Evolutionary conservation across 2,888 invertebrate species (phyloP), one percentile per base, ranked within the genome.

Genomic region (Lamproptera curius): DNA sequence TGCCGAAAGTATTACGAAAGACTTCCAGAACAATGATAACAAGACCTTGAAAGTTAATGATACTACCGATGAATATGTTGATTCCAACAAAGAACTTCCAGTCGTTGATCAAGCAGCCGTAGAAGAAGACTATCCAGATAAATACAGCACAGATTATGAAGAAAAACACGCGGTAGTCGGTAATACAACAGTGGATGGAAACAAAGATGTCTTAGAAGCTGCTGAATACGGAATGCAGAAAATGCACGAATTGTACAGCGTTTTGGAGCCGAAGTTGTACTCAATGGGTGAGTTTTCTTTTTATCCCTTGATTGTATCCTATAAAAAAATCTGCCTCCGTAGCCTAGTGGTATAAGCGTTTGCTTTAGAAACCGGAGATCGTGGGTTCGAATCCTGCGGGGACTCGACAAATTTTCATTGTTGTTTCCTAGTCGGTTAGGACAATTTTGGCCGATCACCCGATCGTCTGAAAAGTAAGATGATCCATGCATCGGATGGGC

Each of bases 181-280:
- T 20, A 39, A 73, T 70, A 52, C 70, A 38, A 76, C 77, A 1
- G 55, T 58, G 28, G 72, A 65, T 34, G 76, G 76, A 51, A 75
- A 74, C 44, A 79, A 65, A 51, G 90, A 91, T 56, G 73, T 92
- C n/a, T 73, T 90, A 50, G 91, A 91, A 66, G 93, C 92, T n/a
- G 89, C 91, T 2, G 89, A 91, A 57, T 91, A 90, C 60, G 93
- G 93, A 1, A 81, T 94, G 64, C 84, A 89, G 56, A 90, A 90
- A 53, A 91, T 93, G 90, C 90, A 91, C 55, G 90, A 93, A 48
- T 71, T 94, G 14, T 90, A 91, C 58, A 83, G 88, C 23, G 85
- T 91, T 44, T 87, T 91, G 61, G 94, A 94, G 63, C 93, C 93
- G 0, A 87, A 90, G 55, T 80, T 93, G 13, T 93, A 92, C 72